Percentiles rank a stretch among this genome's conserved stretches.
These are phyloP conservation scores for Syrmaticus mikado DNA, from an alignment of 2,113 vertebrate species.

Conservation along the genomic window DNA sequence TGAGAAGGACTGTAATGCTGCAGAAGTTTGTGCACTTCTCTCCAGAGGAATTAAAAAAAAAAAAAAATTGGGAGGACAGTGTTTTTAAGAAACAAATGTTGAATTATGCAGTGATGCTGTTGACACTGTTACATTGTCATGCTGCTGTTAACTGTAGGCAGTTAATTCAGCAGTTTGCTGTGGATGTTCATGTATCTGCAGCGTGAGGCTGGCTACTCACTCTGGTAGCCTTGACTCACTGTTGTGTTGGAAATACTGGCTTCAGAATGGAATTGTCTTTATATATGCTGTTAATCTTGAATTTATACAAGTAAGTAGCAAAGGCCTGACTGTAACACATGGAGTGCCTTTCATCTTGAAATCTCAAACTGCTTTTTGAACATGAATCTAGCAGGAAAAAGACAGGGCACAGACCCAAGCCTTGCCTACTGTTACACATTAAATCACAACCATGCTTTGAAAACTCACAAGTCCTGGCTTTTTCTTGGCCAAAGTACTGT, in stretches of 20 bases:
- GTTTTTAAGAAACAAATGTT: neutral
- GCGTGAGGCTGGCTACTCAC: neutral
- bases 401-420: neutral
- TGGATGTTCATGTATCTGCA: neutral
- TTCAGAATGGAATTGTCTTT: neutral
- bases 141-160: neutral
- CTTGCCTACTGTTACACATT: neutral
- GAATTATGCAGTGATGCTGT: neutral
- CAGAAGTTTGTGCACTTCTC: neutral
- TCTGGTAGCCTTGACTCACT: neutral
- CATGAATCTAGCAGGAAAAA: neutral
- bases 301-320: neutral
- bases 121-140: neutral
- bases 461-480: neutral
- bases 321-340: neutral
- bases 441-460: neutral
- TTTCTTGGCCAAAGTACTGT: neutral
- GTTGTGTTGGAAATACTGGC: neutral
- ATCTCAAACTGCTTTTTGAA: neutral
- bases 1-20: neutral
- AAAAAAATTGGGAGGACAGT: rapidly evolving
- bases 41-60: neutral
- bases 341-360: neutral
- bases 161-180: neutral
- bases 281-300: neutral